phyloP scores from a whole-genome alignment of 1,140 invertebrate genomes.

The Cardiocondyla obscurior region DNA sequence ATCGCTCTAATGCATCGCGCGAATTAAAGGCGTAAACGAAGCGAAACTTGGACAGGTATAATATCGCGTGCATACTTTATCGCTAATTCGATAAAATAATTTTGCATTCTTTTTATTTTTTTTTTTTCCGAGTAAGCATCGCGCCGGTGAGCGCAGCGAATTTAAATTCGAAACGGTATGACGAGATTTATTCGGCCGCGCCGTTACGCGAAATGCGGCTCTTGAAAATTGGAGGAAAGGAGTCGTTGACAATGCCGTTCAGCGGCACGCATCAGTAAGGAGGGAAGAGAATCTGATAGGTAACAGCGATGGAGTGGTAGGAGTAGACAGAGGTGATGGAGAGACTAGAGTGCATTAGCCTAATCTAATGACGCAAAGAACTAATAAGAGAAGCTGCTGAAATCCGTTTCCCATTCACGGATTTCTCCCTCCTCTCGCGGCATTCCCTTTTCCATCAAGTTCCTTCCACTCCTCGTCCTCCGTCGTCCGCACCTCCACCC shows the following conservation, averaged over 20 bases:
- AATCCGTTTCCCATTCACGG: slow-evolving; percentile 69
- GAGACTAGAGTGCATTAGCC: slow-evolving; percentile 69
- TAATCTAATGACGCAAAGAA: slow-evolving; percentile 75
- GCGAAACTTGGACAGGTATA: not conserved
- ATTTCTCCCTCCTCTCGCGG: slow-evolving; percentile 44
- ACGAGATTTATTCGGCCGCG: not conserved
- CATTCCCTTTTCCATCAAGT: slow-evolving; percentile 65
- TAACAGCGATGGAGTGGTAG: slow-evolving; percentile 11
- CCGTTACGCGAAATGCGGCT: not conserved
- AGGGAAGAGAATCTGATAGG: slow-evolving; percentile 31
- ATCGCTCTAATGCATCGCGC: slow-evolving; percentile 18
- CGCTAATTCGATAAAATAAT: not conserved
- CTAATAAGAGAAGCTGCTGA: slow-evolving; percentile 74
- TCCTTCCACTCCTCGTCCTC: slow-evolving; percentile 46
- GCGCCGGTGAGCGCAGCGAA: not conserved
- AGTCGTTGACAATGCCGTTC: slow-evolving; percentile 62
- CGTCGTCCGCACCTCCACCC: slow-evolving; percentile 35
- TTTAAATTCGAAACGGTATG: not conserved
- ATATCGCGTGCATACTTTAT: not conserved
- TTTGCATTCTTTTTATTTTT: not conserved
- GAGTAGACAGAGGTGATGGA: slow-evolving; percentile 37
- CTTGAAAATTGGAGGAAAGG: slow-evolving; percentile 33
- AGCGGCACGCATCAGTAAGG: not conserved
- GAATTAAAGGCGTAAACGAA: slow-evolving; percentile 36
- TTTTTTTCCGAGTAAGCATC: not conserved